Conservation (phyloP, 2,113 vertebrate genomes). For the Paraplagusia blochii region DNA sequence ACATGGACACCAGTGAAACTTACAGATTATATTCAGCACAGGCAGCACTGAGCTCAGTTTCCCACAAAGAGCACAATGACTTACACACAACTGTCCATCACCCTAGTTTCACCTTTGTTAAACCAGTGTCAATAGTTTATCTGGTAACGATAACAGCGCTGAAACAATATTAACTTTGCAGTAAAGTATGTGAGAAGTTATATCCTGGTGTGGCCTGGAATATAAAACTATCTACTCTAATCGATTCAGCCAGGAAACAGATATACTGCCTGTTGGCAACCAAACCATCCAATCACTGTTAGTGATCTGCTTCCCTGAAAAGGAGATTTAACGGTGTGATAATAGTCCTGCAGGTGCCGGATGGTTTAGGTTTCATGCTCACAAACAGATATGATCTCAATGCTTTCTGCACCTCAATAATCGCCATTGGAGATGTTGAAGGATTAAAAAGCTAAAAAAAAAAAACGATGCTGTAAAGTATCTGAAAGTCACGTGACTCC, state of each 20-base stretch:
- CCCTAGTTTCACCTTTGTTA: constrained; percentile 3
- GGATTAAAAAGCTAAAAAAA: too few species aligned
- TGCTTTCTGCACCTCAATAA: too few species aligned
- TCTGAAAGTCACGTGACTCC: too few species aligned
- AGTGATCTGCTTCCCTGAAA: background rate
- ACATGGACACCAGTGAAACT: background rate
- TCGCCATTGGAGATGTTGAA: too few species aligned
- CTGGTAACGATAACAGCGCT: constrained; percentile 2
- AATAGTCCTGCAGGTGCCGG: background rate
- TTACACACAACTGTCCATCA: background rate
- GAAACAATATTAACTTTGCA: background rate
- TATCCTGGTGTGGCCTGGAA: background rate
- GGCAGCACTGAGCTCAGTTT: constrained; percentile 1
- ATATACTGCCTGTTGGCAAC: background rate
- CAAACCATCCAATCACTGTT: background rate
- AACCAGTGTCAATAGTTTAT: constrained; percentile 10
- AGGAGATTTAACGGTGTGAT: background rate
- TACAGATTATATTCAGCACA: background rate
- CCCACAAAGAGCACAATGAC: constrained; percentile 5
- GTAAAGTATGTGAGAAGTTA: background rate
- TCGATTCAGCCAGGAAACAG: background rate
- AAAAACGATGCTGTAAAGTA: too few species aligned
- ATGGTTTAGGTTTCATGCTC: too few species aligned
- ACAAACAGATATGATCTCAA: background rate
- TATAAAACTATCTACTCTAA: background rate